A percentile compares a stretch with the other conserved stretches of the same genome.
phyloP scores from a whole-genome alignment of 92 coral and sea anemone species.

The Phymanthus crucifer region DNA sequence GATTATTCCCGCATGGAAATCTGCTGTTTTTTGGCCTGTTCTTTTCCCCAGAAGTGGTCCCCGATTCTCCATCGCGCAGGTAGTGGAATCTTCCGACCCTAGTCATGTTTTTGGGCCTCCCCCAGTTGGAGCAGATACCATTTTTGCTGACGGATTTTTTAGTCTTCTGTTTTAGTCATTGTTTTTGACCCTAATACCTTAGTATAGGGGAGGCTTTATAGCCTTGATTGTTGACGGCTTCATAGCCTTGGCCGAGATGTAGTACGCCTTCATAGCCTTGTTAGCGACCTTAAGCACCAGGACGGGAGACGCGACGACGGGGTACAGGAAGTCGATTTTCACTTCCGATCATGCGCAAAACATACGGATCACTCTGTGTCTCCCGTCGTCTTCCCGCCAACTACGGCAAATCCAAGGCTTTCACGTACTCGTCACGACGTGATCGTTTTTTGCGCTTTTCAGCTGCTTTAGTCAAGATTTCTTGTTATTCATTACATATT shows the following conservation, averaged over 20 bases:
- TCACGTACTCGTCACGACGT: conserved; percentile 20
- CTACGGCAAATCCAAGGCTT: conserved; percentile 10
- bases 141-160: background rate
- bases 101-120: background rate
- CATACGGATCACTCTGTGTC: background rate
- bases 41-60: background rate
- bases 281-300: conserved; percentile 35
- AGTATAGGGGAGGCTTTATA: too few relatives aligned
- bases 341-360: too few relatives aligned
- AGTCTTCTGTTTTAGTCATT: too few relatives aligned
- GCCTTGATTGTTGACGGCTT: too few relatives aligned
- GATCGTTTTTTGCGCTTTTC: background rate
- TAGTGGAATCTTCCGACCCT: background rate
- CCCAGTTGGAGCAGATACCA: background rate
- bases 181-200: too few relatives aligned
- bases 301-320: conserved; percentile 11
- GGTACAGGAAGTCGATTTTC: conserved; percentile 26
- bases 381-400: conserved; percentile 38
- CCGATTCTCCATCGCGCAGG: background rate
- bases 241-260: too few relatives aligned
- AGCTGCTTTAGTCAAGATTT: background rate
- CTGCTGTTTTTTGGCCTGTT: too few relatives aligned
- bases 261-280: too few relatives aligned
- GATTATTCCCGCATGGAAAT: background rate
- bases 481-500: background rate